Conservation (phyloP, 2,797 vertebrate species). For the Hephaestus fuliginosus region DNA sequence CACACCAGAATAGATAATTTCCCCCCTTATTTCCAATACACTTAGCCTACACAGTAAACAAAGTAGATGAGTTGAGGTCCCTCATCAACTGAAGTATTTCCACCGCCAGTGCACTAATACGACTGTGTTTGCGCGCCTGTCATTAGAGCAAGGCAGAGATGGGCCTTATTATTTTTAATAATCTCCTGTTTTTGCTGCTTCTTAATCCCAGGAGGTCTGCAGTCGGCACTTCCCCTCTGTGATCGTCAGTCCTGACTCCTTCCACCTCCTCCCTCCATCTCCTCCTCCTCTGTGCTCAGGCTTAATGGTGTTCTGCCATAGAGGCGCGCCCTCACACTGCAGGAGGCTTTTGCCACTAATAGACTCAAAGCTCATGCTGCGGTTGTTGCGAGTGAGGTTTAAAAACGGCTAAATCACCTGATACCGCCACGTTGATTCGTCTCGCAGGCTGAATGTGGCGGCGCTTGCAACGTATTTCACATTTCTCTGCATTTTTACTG, state of each 20-base stretch:
- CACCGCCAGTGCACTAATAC: constrained; percentile 36
- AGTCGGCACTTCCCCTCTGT: constrained; percentile 64
- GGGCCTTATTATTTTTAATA: constrained; percentile 84
- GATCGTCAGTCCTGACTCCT: constrained; percentile 51
- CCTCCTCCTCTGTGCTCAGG: constrained; percentile 26
- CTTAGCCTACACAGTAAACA: constrained; percentile 61
- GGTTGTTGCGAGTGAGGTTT: background rate
- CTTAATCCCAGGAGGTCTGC: constrained; percentile 72
- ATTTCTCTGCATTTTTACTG: background rate
- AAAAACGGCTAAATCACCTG: background rate
- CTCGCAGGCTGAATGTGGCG: background rate
- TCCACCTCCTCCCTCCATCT: constrained; percentile 27
- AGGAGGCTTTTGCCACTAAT: constrained; percentile 35
- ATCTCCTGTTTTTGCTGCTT: constrained; percentile 76
- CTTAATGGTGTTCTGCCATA: constrained; percentile 66
- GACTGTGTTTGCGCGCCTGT: constrained; percentile 53
- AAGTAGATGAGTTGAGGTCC: constrained; percentile 63
- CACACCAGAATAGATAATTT: constrained; percentile 49
- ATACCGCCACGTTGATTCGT: background rate
- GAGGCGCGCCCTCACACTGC: constrained; percentile 13
- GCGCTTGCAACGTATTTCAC: background rate
- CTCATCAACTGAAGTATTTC: constrained; percentile 73
- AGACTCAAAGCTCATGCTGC: constrained; percentile 23
- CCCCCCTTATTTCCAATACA: constrained; percentile 48
- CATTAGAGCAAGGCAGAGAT: constrained; percentile 74